These are phyloP conservation scores for Limnothrissa miodon DNA, from an alignment of 2,113 vertebrate species.

Conservation along the genomic window DNA sequence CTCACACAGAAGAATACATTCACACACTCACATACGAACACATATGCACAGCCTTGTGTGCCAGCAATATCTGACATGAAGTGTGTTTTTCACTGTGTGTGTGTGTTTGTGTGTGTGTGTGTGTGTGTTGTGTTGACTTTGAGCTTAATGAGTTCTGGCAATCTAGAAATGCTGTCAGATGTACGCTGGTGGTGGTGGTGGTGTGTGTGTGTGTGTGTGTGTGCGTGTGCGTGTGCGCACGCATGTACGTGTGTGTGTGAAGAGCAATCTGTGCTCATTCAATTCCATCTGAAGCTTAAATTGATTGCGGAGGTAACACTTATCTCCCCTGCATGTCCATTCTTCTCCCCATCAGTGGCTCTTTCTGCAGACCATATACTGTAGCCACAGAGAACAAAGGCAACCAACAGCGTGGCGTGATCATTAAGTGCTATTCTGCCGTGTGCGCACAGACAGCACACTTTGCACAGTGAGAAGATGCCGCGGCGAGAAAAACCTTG, in stretches of 20 bases:
- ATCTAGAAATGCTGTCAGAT: background rate
- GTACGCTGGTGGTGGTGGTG: background rate
- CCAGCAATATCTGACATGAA: background rate
- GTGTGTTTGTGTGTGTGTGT: background rate
- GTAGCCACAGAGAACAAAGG: background rate
- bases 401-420: background rate
- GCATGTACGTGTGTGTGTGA: background rate
- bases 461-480: background rate
- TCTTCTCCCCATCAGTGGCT: background rate
- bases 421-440: background rate
- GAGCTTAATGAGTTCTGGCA: too few relatives aligned
- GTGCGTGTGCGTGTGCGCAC: background rate
- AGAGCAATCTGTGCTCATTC: background rate
- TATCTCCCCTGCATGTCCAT: background rate
- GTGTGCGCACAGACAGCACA: background rate
- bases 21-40: conserved; percentile 1
- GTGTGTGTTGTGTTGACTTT: background rate
- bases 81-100: background rate
- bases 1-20: background rate
- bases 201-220: conserved; percentile 3
- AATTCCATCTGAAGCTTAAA: background rate
- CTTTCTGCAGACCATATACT: background rate
- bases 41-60: background rate
- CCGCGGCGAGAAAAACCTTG: background rate
- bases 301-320: conserved; percentile 1